Evolutionary conservation across 2,113 vertebrate genomes (phyloP), one percentile per base, ranked within the genome.

Genomic region (Orcinus orca): DNA sequence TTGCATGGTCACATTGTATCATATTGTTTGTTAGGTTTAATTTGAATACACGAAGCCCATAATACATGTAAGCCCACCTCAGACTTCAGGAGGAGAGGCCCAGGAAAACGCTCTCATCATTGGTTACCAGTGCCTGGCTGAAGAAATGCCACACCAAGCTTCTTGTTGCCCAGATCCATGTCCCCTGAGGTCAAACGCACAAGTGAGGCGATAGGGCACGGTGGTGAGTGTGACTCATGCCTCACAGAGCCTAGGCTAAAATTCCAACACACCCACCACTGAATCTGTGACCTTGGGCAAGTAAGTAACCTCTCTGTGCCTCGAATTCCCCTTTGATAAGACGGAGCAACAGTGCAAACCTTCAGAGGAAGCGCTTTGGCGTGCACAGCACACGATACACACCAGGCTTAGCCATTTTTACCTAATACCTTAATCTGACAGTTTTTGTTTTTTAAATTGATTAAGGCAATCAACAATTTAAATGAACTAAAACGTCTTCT

Each of bases 121-220:
- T 53, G 53, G 53, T 7, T 18, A 21, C 29, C 31, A 8, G 29
- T 10, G 67, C 2, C 44, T 36, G 58, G 62, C 82, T 67, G 44
- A 33, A 58, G n/a, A 85, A 41, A 9, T 2, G 14, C 44, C 82
- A 13, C 25, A 13, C 25, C 68, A 21, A 3, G 65, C 1, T 26
- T n/a, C 68, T 4, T n/a, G 29, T 2, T 23, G 26, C 53, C 33
- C 55, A n/a, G 47, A 44, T 6, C 12, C 12, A 5, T 0, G 13
- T 26, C 25, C 25, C 13, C 7, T 6, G 50, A 17, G 62, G 47
- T 23, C 60, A 4, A 29, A 73, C 4, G 2, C 44, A 41, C 33
- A 3, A 0, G 4, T 0, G 15, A 33, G 67, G 33, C 0, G 0
- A 50, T 1, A 33, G 2, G 8, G 55, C 33, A 7, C 0, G 0